These are phyloP conservation scores for Stenopsyche tienmushanensis DNA, from an alignment of 1,140 invertebrate species.

Conservation along the genomic window DNA sequence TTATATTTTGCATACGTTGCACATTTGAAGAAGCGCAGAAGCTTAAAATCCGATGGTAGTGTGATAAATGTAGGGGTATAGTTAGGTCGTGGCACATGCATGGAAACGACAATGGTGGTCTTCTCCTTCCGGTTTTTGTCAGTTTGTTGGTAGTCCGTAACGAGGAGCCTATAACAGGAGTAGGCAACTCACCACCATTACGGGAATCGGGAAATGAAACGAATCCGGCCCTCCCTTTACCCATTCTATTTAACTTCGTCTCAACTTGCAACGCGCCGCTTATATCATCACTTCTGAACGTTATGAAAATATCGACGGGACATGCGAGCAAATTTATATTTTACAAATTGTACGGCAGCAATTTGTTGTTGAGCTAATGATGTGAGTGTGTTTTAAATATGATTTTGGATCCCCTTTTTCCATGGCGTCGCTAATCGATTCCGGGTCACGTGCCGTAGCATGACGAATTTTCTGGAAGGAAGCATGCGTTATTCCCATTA, in stretches of 20 bases:
- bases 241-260: too few species aligned
- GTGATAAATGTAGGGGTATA: neutral
- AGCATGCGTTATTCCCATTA: conserved; percentile 43
- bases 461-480: conserved; percentile 50
- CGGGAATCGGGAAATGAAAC: conserved; percentile 30
- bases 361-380: conserved; percentile 30
- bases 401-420: conserved; percentile 41
- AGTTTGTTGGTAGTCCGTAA: conserved; percentile 22
- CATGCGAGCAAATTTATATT: too few species aligned
- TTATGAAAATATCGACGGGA: too few species aligned
- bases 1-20: too few species aligned
- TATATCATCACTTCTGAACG: too few species aligned
- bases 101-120: conserved; percentile 32
- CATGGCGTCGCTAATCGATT: conserved; percentile 48
- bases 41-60: too few species aligned
- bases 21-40: conserved; percentile 2
- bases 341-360: too few species aligned
- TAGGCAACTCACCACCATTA: neutral
- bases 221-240: too few species aligned
- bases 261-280: too few species aligned
- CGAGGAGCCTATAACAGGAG: conserved; percentile 5
- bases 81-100: conserved; percentile 23
- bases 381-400: conserved; percentile 35
- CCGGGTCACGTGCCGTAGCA: conserved; percentile 53
- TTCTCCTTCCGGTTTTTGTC: conserved; percentile 38